Base-by-base conservation (phyloP, 2,113 vertebrate species). In the Galeopterus variegatus region DNA sequence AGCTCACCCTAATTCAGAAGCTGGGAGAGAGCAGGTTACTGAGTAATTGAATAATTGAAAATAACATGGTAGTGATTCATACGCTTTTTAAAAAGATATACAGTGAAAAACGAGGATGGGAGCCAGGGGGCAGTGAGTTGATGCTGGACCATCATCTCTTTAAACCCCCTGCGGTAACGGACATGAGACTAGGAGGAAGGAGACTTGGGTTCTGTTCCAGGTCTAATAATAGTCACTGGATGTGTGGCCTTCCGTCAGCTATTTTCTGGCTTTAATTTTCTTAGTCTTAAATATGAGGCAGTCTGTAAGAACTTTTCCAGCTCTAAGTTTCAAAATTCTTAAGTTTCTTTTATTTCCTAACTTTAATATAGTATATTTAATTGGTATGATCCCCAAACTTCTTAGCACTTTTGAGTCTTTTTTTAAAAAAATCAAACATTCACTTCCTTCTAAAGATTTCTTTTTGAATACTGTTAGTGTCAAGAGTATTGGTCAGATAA, bases 241-340 rank as follows among this genome's bases (percentile, higher is more conserved):
- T 11, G 18, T 6, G 28, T 52, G 28, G 41, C 81, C 3, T 6
- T 18, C 0, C 1, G 9, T 58, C 75, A 73, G 41, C 82, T 84
- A 21, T 54, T 72, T 91, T 88, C 54, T 95, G 76, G 58, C 56
- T 79, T 83, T 88, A 77, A 17, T 77, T 73, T 73, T 77, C 79
- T 75, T 67, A 75, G 24, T 81, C 50, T 81, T 76, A 80, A 91
- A 70, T 89, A 75, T 67, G 50, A 70, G 24, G n/a, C 70, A 19
- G 5, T 89, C n/a, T 85, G 24, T 81, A 36, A 85, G 33, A 69
- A 48, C 50, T 85, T n/a, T 56, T 81, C 45, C 48, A 89, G 54
- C 18, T 84, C 56, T 6, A 15, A 48, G 17, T 2, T 82, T 93
- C 31, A 64, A 58, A 72, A 79, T 65, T 88, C 24, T 77, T 79